A percentile compares a stretch with the other conserved stretches of the same genome.
phyloP scores from a whole-genome alignment of 2,113 vertebrate species.

The Octodon degus region DNA sequence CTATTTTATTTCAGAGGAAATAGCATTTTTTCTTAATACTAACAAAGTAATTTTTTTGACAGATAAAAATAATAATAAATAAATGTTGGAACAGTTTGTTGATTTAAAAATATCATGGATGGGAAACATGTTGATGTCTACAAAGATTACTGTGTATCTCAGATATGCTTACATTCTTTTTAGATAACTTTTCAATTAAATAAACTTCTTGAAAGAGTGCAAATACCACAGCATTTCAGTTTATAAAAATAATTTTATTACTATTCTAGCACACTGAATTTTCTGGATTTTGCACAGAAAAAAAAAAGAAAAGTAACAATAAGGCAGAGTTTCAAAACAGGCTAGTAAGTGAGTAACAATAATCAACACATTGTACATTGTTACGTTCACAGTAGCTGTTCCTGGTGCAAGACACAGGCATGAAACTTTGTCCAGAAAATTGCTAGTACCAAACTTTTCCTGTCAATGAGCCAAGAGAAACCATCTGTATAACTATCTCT shows the following conservation, averaged over 20 bases:
- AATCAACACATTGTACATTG: no score
- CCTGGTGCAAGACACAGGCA: no score
- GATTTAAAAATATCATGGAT: slow-evolving; percentile 67
- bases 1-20: slow-evolving; percentile 80
- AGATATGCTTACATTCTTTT: slow-evolving; percentile 54
- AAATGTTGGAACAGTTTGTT: slow-evolving; percentile 72
- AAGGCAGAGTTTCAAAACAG: no score
- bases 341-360: no score
- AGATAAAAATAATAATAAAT: slow-evolving; percentile 73
- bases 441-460: no score
- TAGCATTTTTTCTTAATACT: slow-evolving; percentile 76
- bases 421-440: no score
- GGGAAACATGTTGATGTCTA: slow-evolving; percentile 70
- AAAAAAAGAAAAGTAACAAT: no score
- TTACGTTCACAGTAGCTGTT: no score
- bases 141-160: slow-evolving; percentile 62
- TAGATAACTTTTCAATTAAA: slow-evolving; percentile 46
- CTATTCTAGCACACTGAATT: slow-evolving; percentile 18
- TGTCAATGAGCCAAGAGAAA: no score
- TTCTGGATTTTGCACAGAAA: neutral
- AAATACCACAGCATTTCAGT: neutral
- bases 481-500: no score
- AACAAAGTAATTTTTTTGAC: slow-evolving; percentile 65
- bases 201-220: slow-evolving; percentile 62
- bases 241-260: slow-evolving; percentile 37